Conservation (phyloP, 2,113 vertebrate genomes). For the Rynchops niger region DNA sequence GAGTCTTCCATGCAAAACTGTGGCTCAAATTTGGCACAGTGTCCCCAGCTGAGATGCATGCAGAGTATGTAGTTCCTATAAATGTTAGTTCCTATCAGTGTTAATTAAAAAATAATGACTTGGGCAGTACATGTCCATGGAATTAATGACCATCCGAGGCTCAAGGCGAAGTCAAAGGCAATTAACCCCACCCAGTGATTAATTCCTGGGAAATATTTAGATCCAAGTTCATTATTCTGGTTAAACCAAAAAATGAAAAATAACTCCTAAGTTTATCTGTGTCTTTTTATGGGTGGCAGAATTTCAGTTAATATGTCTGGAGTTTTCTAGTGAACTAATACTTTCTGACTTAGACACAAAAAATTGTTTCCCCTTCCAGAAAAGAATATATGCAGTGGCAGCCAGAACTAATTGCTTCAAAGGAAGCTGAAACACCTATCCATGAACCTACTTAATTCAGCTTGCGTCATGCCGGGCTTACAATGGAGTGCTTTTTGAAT, state of each 20-base stretch:
- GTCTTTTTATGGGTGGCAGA: neutral
- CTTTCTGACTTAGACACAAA: neutral
- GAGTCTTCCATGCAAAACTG: neutral
- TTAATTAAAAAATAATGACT: slow-evolving; percentile 20
- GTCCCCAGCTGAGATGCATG: neutral
- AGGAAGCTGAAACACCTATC: neutral
- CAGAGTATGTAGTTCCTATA: neutral
- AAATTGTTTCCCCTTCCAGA: neutral
- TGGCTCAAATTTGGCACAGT: neutral
- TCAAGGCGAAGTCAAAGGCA: neutral
- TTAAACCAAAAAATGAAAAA: neutral
- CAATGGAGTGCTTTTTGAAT: neutral
- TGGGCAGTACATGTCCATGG: neutral
- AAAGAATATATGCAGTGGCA: neutral
- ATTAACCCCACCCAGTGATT: slow-evolving; percentile 21
- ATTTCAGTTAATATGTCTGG: neutral
- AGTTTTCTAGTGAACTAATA: neutral
- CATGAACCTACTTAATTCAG: neutral
- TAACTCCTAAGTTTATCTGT: neutral
- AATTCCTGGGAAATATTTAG: neutral
- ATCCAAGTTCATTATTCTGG: neutral
- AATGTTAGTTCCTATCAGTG: neutral
- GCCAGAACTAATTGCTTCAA: neutral
- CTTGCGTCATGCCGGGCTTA: neutral
- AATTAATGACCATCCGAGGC: neutral